A percentile compares a stretch with the other conserved stretches of the same genome.
Conservation (phyloP, 2,888 invertebrate genomes). For the Limenitis camilla region DNA sequence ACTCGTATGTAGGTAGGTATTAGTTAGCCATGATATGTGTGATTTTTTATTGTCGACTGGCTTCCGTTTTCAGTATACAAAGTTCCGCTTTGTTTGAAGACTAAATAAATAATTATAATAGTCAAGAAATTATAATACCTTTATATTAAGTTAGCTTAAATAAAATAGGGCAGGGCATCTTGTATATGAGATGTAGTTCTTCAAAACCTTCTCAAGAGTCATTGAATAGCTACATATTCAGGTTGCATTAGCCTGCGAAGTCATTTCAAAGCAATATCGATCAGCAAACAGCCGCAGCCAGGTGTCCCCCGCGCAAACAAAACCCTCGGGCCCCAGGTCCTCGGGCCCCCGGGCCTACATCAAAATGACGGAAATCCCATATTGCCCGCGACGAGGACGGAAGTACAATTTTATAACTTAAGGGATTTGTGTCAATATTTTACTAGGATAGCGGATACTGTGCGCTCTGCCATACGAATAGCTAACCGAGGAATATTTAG, state of each 20-base stretch:
- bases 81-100: too few species aligned
- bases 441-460: slow-evolving; percentile 63
- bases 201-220: neutral
- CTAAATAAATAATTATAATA: too few species aligned
- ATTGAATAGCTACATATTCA: slow-evolving; percentile 14
- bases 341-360: slow-evolving; percentile 56
- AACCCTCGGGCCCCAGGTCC: slow-evolving; percentile 29
- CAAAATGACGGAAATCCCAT: slow-evolving; percentile 73
- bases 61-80: neutral
- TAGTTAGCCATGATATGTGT: neutral
- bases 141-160: too few species aligned
- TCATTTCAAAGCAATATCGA: slow-evolving; percentile 22
- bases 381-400: slow-evolving; percentile 67
- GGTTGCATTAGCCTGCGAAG: slow-evolving; percentile 26
- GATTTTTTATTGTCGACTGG: slow-evolving; percentile 1
- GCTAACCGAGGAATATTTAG: too few species aligned
- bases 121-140: too few species aligned
- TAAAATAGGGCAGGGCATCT: too few species aligned
- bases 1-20: slow-evolving; percentile 28
- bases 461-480: slow-evolving; percentile 17
- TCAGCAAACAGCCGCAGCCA: slow-evolving; percentile 43
- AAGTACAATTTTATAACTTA: slow-evolving; percentile 73
- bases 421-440: slow-evolving; percentile 75
- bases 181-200: too few species aligned
- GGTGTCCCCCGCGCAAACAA: slow-evolving; percentile 67